phyloP scores from a whole-genome alignment of 1,140 invertebrate genomes.

The Aplysia californica region DNA sequence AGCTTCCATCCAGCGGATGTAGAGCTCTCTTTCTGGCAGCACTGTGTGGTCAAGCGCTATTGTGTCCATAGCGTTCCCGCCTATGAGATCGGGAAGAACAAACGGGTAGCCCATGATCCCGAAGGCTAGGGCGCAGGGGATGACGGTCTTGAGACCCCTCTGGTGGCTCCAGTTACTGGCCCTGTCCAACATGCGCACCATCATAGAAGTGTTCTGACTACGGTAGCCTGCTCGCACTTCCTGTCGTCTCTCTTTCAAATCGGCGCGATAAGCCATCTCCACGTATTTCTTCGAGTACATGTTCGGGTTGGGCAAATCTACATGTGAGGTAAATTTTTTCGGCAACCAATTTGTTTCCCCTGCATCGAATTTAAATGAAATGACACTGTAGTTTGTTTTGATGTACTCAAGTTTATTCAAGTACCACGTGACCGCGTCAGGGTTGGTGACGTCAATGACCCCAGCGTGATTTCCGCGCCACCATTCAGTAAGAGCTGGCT shows the following conservation, averaged over 20 bases:
- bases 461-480: slow-evolving; percentile 81
- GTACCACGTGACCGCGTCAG: slow-evolving; percentile 77
- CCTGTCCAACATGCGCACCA: slow-evolving; percentile 91
- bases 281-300: slow-evolving; percentile 60
- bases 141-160: slow-evolving; percentile 86
- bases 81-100: slow-evolving; percentile 93
- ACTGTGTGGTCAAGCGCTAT: slow-evolving; percentile 29
- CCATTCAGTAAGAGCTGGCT: slow-evolving; percentile 76
- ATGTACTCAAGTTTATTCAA: slow-evolving; percentile 73
- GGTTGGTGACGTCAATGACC: slow-evolving; percentile 58
- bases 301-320: slow-evolving; percentile 32
- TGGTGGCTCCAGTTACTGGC: slow-evolving; percentile 82
- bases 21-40: slow-evolving; percentile 81
- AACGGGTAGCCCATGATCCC: slow-evolving; percentile 87
- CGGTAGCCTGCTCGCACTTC: slow-evolving; percentile 83
- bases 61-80: slow-evolving; percentile 81
- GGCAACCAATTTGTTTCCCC: slow-evolving; percentile 86
- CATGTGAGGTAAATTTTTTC: slow-evolving; percentile 17
- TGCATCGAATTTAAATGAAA: slow-evolving; percentile 94
- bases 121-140: slow-evolving; percentile 84
- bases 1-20: slow-evolving; percentile 88
- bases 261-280: slow-evolving; percentile 65
- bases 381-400: slow-evolving; percentile 70
- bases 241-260: slow-evolving; percentile 75
- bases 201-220: slow-evolving; percentile 83